Base-by-base conservation (phyloP, 1,140 invertebrate genomes). In the Euwallacea similis region DNA sequence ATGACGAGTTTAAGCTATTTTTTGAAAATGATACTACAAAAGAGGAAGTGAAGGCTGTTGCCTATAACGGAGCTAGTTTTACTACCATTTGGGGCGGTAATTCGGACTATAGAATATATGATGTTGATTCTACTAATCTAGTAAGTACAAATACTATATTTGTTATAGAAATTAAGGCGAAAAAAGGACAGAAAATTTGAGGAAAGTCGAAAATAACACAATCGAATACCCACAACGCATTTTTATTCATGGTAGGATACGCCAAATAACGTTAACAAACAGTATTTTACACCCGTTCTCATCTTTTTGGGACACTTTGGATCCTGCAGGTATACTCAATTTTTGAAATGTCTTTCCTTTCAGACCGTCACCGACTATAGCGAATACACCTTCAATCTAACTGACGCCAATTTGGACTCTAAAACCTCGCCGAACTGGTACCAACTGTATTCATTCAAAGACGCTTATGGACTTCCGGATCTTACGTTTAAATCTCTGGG, bases 331-430 rank as follows among this genome's bases (percentile, higher is more conserved):
- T 62, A 62, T 61, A 15, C 59, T 61, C 11, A 61, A 41, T 62
- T 9, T 11, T n/a, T 42, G 33, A 16, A 62, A 54, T 33, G 7
- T 1, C 7, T 54, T 50, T 70, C 11, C 47, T 66, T 65, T 6
- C 78, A 90, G 90, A 82, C 83, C 73, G 86, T 93, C 0, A 72
- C 87, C 42, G 88, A 93, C 78, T 87, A 88, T 55, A 84, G 89
- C 6, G 92, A 90, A n/a, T 95, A 88, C 83, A 88, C 88, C 0
- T 88, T 91, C 74, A 93, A 96, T 79, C 76, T 95, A 2, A 93
- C 90, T 0, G 83, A 87, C 80, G 92, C 93, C 0, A 95, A 94
- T 80, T 69, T 84, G 13, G 54, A 75, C 62, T 80, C 80, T 0
- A 71, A 82, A 9, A 65, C 81, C 69, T 76, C 78, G 55, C 69